A percentile compares a stretch with the other conserved stretches of the same genome.
Conservation (phyloP, 2,888 invertebrate genomes). For the Vanessa cardui region DNA sequence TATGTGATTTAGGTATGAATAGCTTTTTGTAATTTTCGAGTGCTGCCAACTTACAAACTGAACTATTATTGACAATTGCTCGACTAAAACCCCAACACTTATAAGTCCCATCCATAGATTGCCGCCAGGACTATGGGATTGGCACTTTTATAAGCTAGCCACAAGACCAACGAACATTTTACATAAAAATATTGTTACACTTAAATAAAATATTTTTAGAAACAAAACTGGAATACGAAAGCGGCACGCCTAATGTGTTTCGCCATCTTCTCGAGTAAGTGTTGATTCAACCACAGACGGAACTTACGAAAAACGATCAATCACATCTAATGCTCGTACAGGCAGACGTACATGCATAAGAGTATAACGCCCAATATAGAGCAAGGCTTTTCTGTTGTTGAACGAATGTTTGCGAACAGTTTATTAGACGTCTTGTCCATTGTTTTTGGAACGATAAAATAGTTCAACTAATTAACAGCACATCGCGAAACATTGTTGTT, state of each 20-base stretch:
- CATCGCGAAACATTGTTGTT: slow-evolving; percentile 20
- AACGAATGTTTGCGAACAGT: background rate
- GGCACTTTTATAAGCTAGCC: no score
- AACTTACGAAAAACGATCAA: slow-evolving; percentile 36
- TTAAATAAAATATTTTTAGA: slow-evolving; percentile 2
- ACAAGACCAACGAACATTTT: no score
- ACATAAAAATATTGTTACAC: no score
- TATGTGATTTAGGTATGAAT: no score
- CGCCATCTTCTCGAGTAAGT: slow-evolving; percentile 22
- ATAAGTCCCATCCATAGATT: no score
- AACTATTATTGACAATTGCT: no score
- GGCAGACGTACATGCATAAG: slow-evolving; percentile 20
- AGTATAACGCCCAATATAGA: slow-evolving; percentile 6
- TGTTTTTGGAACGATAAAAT: slow-evolving; percentile 17
- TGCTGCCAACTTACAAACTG: no score
- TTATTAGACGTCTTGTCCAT: slow-evolving; percentile 7
- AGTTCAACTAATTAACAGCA: slow-evolving; percentile 26
- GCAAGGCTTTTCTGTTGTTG: slow-evolving; percentile 4
- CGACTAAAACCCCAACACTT: no score
- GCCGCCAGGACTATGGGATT: no score
- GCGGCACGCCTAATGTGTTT: slow-evolving; percentile 29
- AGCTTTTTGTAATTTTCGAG: no score
- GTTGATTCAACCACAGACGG: slow-evolving; percentile 25
- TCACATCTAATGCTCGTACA: slow-evolving; percentile 33
- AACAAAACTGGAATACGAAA: slow-evolving; percentile 22